Percentiles rank a stretch among this genome's conserved stretches.
These are phyloP conservation scores for Ceratothoa steindachneri DNA, from an alignment of 2,888 invertebrate genomes.

Conservation along the genomic window DNA sequence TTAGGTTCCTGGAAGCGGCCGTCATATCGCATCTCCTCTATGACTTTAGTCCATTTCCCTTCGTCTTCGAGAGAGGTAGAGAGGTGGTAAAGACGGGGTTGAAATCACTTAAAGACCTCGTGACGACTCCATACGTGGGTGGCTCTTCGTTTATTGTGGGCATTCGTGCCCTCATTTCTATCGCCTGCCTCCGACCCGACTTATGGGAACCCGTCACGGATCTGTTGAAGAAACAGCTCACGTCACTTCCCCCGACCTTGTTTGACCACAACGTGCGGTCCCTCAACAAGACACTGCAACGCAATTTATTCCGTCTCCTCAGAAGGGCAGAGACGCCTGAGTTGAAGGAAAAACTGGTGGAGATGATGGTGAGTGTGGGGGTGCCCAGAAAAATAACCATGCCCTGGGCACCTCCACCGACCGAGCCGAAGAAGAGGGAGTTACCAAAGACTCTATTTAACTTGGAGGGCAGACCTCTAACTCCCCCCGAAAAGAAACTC, in stretches of 20 bases:
- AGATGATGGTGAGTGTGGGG: slow-evolving; percentile 45
- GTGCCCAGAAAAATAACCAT: slow-evolving; percentile 38
- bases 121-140: slow-evolving; percentile 41
- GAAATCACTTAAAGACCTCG: slow-evolving; percentile 20
- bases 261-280: slow-evolving; percentile 46
- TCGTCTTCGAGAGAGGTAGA: slow-evolving; percentile 11
- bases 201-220: slow-evolving; percentile 30
- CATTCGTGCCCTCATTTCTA: slow-evolving; percentile 36
- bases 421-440: slow-evolving; percentile 10
- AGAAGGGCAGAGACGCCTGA: slow-evolving; percentile 19
- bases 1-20: slow-evolving; percentile 45
- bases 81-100: slow-evolving; percentile 15
- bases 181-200: slow-evolving; percentile 39
- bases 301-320: slow-evolving; percentile 39
- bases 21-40: slow-evolving; percentile 32
- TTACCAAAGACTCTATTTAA: not conserved
- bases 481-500: not conserved
- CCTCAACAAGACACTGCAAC: slow-evolving; percentile 39
- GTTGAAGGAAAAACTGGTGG: slow-evolving; percentile 26
- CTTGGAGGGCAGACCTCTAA: not conserved
- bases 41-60: slow-evolving; percentile 23
- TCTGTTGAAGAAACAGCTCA: slow-evolving; percentile 32
- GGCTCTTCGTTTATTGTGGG: slow-evolving; percentile 41
- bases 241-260: slow-evolving; percentile 41
- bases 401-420: slow-evolving; percentile 39